Evolutionary conservation across 2,888 invertebrate species (phyloP).

Genomic region (Amblyjoppa fuscipennis): DNA sequence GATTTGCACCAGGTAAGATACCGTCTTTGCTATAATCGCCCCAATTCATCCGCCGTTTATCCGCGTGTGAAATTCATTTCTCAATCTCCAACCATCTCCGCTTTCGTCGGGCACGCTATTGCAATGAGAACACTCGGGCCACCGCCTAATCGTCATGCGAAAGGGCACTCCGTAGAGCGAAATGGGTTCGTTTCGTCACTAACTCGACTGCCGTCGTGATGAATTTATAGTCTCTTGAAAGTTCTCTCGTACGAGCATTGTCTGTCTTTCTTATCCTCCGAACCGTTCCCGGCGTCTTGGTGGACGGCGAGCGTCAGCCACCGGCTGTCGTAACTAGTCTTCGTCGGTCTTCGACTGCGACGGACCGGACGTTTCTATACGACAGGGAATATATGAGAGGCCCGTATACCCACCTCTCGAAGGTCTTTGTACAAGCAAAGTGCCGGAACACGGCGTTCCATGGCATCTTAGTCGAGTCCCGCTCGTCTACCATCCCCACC

Average conservation of each 20-base stretch:
- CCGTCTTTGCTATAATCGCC: slow-evolving; percentile 42
- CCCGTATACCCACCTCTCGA: slow-evolving; percentile 24
- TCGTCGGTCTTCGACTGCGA: slow-evolving; percentile 60
- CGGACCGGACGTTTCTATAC: slow-evolving; percentile 59
- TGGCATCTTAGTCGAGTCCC: slow-evolving; percentile 1
- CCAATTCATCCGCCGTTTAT: slow-evolving; percentile 7
- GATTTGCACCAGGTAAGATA: slow-evolving; percentile 92
- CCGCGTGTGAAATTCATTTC: slow-evolving; percentile 32
- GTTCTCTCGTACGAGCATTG: slow-evolving; percentile 14
- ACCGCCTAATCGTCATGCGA: neutral
- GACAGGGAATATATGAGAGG: slow-evolving; percentile 61
- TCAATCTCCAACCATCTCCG: neutral
- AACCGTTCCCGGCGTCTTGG: slow-evolving; percentile 14
- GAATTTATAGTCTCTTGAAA: slow-evolving; percentile 57
- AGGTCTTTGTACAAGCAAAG: slow-evolving; percentile 27
- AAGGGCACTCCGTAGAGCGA: neutral
- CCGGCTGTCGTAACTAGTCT: slow-evolving; percentile 62
- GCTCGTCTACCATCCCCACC: neutral
- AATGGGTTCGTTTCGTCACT: neutral
- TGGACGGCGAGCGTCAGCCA: slow-evolving; percentile 7
- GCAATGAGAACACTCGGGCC: neutral
- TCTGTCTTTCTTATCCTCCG: slow-evolving; percentile 35
- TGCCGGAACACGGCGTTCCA: slow-evolving; percentile 47
- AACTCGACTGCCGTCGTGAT: slow-evolving; percentile 17
- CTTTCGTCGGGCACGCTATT: neutral